Evolutionary conservation across 30 jellyfish, hydroid and myxozoan species (phyloP), one percentile per base, ranked within the genome.

Genomic region (Rhopilema esculentum): DNA sequence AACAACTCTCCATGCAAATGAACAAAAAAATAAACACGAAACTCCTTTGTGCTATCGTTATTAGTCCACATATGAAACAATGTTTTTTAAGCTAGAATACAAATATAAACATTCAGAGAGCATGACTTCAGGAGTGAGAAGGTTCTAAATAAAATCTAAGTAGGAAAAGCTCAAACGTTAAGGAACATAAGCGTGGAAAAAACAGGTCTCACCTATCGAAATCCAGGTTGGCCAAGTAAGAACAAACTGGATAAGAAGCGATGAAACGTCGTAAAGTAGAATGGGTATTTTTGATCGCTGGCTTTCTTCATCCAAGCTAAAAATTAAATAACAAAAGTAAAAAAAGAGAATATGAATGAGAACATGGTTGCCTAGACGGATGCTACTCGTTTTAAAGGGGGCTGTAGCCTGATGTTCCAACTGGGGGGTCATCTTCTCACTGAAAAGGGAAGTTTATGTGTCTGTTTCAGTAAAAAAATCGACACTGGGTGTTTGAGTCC

Each of bases 201-300:
- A 57, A 0, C 27, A 8, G 52, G 18, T 0, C 85, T 31, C 66
- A 91, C 97, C 96, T 1, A 40, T 17, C 20, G 90, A 7, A 26
- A 91, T 79, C 92, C 92, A 79, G 1, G 84, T 77, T 25, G 97
- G 97, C 97, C 97, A 91, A 0, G 97, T 77, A 15, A 91, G 62
- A 8, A 91, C 89, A 40, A 91, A 64, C 65, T 91, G 96, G 49
- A 91, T 85, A 33, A 91, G 40, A n/a, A 84, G 80, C 1, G 92
- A 66, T 0, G 77, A 20, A 64, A 77, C 93, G 53, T 91, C 97
- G 66, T 67, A 28, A 33, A 78, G 77, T 9, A 91, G 85, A 61
- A 91, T 22, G 22, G 97, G 96, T 4, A 85, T 72, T 40, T 15
- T 27, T 57, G 84, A 66, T 16, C 61, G 49, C 69, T 67, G 32